Evolutionary conservation across 2,888 invertebrate genomes (phyloP).

Genomic region (Smittia aterrima): DNA sequence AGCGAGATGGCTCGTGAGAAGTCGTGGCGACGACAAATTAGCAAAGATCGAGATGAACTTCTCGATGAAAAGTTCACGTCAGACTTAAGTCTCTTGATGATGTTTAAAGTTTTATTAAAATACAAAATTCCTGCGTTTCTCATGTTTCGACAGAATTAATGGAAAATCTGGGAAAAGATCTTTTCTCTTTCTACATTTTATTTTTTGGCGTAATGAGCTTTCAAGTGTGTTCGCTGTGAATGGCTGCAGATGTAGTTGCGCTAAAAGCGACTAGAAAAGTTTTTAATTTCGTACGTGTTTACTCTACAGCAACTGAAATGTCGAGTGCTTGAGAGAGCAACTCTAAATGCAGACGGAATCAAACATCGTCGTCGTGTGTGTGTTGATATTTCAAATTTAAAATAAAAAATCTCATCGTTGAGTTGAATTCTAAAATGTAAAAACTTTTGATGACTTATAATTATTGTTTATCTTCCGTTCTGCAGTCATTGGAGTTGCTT

Average conservation of each 20-base stretch:
- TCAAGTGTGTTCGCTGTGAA: neutral
- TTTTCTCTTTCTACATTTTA: slow-evolving; percentile 3
- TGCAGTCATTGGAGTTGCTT: neutral
- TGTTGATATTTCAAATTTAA: neutral
- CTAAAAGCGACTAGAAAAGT: neutral
- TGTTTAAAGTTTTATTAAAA: too few relatives aligned
- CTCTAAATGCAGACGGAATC: neutral
- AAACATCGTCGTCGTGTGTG: slow-evolving; percentile 12
- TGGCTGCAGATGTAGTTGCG: slow-evolving; percentile 12
- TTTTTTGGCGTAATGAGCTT: neutral
- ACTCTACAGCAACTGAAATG: slow-evolving; percentile 9
- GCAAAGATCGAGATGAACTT: too few relatives aligned
- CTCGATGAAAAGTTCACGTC: too few relatives aligned
- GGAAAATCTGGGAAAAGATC: neutral
- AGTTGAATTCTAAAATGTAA: slow-evolving; percentile 6
- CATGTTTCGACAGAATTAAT: too few relatives aligned
- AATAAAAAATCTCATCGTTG: neutral
- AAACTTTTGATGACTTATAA: slow-evolving; percentile 20
- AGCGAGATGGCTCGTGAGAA: too few relatives aligned
- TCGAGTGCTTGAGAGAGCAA: neutral
- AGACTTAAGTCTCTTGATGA: too few relatives aligned
- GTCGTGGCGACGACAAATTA: too few relatives aligned
- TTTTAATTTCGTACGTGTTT: slow-evolving; percentile 25
- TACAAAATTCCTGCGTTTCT: too few relatives aligned
- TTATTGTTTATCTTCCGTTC: slow-evolving; percentile 22